Base-by-base conservation (phyloP, 2,797 vertebrate genomes). In the Scarus forsteni region DNA sequence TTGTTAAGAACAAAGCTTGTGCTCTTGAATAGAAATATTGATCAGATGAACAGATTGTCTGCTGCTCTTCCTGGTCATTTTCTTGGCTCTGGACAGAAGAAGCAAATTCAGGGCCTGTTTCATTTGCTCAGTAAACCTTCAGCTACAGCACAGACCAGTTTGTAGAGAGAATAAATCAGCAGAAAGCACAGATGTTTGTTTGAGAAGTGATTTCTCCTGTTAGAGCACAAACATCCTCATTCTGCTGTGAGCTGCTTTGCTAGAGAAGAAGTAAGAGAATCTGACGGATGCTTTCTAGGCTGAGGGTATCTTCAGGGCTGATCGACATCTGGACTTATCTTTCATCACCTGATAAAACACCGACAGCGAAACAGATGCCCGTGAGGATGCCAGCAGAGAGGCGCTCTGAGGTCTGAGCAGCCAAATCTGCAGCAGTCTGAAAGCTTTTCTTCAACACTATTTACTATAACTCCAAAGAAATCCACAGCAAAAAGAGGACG, bases 261-360 rank as follows among this genome's bases (percentile, higher is more conserved):
- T 14, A 48, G 50, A 10, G 9, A 55, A n/a, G 12, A 18, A 27
- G 6, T 53, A 14, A 49, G 35, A 34, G n/a, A 7, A 35, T 38
- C 1, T 8, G 8, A 53, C 1, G 11, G 5, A 4, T 8, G 13
- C 53, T 70, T 54, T 50, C 53, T 40, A 3, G 44, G 35, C 64
- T 73, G 71, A 67, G 70, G 48, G 27, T 48, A 81, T 87, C 85
- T 87, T 81, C 59, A 74, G 46, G 38, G 39, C 38, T 16, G 16
- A 11, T 61, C 60, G 60, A 83, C 80, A 86, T 82, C 70, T 77
- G 83, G 87, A 70, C 60, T 75, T 73, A 79, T 65, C 75, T 80
- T 79, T 73, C 40, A 48, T 50, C 15, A 42, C 50, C 64, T 83
- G 86, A 74, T 79, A 19, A 42, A 74, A 63, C 39, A 70, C 72